Base-by-base conservation (phyloP, 2,888 invertebrate genomes). In the Plagodis dolabraria region DNA sequence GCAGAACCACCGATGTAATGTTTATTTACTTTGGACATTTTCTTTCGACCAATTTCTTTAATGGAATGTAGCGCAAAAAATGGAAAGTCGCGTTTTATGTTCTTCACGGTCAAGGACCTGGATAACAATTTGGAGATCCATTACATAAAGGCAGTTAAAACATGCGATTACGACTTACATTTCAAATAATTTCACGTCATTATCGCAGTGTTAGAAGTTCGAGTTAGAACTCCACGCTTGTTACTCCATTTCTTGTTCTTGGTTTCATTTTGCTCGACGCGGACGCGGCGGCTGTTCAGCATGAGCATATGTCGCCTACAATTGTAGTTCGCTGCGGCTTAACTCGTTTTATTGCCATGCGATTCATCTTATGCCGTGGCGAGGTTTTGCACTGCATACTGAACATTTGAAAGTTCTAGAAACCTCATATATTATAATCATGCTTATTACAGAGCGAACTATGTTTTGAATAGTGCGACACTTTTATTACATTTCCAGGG, bases 311-410 rank as follows among this genome's bases (percentile, higher is more conserved):
- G 76, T 72, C 70, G 68, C 73, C 66, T 64, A 69, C 69, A 71
- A 77, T 65, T 72, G 68, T 66, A 70, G 71, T 65, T 69, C 62
- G 68, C 63, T 57, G 70, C 64, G 65, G 57, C 68, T 65, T 62
- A 68, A 74, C 67, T 67, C 67, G 69, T 76, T 74, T 76, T 77
- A 78, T 75, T 76, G 69, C 67, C 63, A 63, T 62, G 60, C 65
- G 49, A 70, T 76, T 72, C 71, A 70, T 75, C 72, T 77, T 73
- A 68, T 47, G 63, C 69, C 50, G 53, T 67, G 64, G 60, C 50
- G 53, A 68, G 64, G 62, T 65, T 68, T 64, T 60, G 60, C 64
- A 59, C 53, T 60, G 58, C 46, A 57, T 46, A 51, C 58, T 65
- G 53, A 58, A 59, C 46, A 50, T 50, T 53, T 50, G 43, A 53